Evolutionary conservation across 2,888 invertebrate genomes (phyloP).

Genomic region (Andrena hattorfiana): DNA sequence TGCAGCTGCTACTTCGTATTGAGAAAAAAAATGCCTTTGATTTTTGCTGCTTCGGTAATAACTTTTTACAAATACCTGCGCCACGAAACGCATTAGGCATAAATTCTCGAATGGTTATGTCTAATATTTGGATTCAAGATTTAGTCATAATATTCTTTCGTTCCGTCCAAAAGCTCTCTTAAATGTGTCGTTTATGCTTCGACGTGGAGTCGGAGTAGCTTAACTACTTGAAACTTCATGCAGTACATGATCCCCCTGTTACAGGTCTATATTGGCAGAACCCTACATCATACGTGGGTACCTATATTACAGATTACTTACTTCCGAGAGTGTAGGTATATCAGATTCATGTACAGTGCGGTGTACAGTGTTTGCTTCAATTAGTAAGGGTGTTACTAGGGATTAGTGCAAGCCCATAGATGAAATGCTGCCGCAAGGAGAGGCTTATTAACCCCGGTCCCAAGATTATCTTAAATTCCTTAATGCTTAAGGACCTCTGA

Average conservation of each 20-base stretch:
- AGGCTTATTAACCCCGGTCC: slow-evolving; percentile 30
- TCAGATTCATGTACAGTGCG: slow-evolving; percentile 17
- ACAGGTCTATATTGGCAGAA: slow-evolving; percentile 9
- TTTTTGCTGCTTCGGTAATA: neutral
- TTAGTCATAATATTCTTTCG: no score
- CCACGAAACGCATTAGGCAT: neutral
- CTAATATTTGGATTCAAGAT: no score
- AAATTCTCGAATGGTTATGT: no score
- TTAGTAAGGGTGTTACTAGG: slow-evolving; percentile 41
- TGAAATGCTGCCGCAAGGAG: slow-evolving; percentile 5
- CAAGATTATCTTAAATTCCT: slow-evolving; percentile 24
- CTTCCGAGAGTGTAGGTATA: neutral
- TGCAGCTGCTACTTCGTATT: slow-evolving; percentile 47
- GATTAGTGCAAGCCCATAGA: slow-evolving; percentile 27
- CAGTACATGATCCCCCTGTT: neutral
- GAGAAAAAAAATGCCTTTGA: slow-evolving; percentile 6
- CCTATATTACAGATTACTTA: slow-evolving; percentile 19
- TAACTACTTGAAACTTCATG: slow-evolving; percentile 6
- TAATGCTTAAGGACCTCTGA: slow-evolving; percentile 11
- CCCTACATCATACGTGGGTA: neutral
- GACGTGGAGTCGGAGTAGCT: neutral
- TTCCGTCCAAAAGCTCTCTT: neutral
- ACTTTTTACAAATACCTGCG: neutral
- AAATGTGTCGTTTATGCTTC: neutral
- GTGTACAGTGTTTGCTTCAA: slow-evolving; percentile 48